Evolutionary conservation across 2,888 invertebrate genomes (phyloP), one percentile per base, ranked within the genome.

Genomic region (Urechis unicinctus): DNA sequence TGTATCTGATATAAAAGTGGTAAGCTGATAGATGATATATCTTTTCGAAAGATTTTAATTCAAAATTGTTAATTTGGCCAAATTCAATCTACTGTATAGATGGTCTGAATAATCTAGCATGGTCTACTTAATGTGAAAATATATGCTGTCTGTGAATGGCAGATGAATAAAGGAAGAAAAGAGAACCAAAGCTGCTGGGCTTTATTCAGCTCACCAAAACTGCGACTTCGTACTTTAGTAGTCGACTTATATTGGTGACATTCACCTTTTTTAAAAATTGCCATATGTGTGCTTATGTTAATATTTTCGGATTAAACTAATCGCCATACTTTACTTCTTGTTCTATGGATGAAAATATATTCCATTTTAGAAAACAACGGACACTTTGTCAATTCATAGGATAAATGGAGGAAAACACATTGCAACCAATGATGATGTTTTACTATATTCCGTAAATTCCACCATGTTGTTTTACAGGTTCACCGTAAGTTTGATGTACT

Each of bases 401-500:
- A 43, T 9, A 9, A 5, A 43, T 3, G 1, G n/a, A 22, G n/a
- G 43, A 5, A 9, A 21, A 43, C 2, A 43, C 13, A 24, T 43
- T 13, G 5, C 21, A 5, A 43, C 24, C 5, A 43, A 21, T 22
- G 43, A 43, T 13, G 22, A 5, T 5, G 43, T 43, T n/a, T n/a
- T n/a, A n/a, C n/a, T n/a, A n/a, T n/a, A n/a, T n/a, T n/a, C n/a
- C n/a, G n/a, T n/a, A n/a, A n/a, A n/a, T n/a, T n/a, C n/a, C n/a
- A n/a, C n/a, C n/a, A n/a, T n/a, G n/a, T n/a, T 21, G 6, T 17
- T 45, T 21, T 28, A 5, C 52, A 61, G 61, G 61, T 61, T 60
- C 49, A 53, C 57, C 13, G 42, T 44, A 41, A 55, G 54, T 29
- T 46, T 61, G 28, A 50, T 60, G 26, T 59, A 56, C 53, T 59